Percentiles rank a stretch among this genome's conserved stretches.
Conservation (phyloP, 2,888 invertebrate species). For the Argyra leucocephala region DNA sequence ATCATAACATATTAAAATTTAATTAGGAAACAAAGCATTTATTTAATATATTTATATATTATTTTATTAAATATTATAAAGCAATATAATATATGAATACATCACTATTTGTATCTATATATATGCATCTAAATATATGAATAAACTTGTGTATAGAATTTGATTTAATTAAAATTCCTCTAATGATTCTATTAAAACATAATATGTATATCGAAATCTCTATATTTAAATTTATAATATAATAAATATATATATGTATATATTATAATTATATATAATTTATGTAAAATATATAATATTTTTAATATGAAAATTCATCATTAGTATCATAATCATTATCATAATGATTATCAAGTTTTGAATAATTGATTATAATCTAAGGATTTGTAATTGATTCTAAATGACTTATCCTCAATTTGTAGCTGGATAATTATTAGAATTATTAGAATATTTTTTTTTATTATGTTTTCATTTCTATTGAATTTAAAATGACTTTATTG, state of each 20-base stretch:
- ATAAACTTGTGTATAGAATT: not conserved
- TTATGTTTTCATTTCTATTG: too few species aligned
- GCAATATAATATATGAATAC: not conserved
- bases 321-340: too few species aligned
- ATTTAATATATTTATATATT: not conserved
- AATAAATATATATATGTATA: not conserved
- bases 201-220: not conserved
- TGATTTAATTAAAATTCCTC: conserved; percentile 3
- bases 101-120: not conserved
- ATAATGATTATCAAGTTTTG: too few species aligned
- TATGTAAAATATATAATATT: too few species aligned
- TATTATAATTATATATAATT: not conserved
- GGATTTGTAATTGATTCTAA: not conserved
- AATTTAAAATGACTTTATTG: too few species aligned
- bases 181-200: not conserved
- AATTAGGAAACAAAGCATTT: not conserved
- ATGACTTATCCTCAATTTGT: not conserved
- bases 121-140: not conserved
- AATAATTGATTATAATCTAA: conserved; percentile 1
- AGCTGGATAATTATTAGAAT: not conserved
- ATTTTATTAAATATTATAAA: not conserved
- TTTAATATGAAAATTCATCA: too few species aligned
- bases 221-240: too few species aligned
- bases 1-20: not conserved
- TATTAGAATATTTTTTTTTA: too few species aligned